Evolutionary conservation across 2,113 vertebrate species (phyloP), one percentile per base, ranked within the genome.

Genomic region (Pterocles burchelli): DNA sequence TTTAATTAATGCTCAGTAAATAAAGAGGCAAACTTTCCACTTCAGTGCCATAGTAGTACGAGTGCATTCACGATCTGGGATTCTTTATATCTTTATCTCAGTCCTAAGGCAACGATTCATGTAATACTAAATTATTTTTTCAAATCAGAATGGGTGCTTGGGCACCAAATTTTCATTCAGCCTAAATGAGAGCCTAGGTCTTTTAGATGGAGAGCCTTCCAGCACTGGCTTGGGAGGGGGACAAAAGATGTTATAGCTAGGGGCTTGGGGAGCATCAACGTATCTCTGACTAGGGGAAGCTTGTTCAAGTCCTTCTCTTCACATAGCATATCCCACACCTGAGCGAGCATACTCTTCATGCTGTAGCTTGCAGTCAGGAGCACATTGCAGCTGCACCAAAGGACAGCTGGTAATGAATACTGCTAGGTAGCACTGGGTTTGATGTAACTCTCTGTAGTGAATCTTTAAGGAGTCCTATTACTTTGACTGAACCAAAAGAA

Each of bases 271-370:
- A 74, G 17, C 28, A 81, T 6, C 31, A 74, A 5, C 11, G 45
- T 8, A 16, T 57, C 18, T 81, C 52, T 73, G 14, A 31, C 17
- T 66, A 59, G 43, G 7, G 10, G 46, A 46, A 86, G 29, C 20
- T 85, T 78, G 43, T 15, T 57, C 26, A 61, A 29, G 17, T 38
- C 20, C 46, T 91, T 67, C 28, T 81, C 1, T 21, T 75, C 28
- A 6, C 1, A 1, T 33, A 45, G 48, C 14, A 19, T 4, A 59
- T 2, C 5, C 6, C 14, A 34, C 10, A n/a, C 2, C 4, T 48
- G 24, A 17, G 33, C 62, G 1, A 79, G 5, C 19, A 36, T 20
- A 26, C 6, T 26, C 28, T 73, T 62, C 7, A 28, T 8, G 2
- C 19, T 45, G 46, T 41, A 62, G 14, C 10, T 88, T 62, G 28